These are phyloP conservation scores for Tanytarsus gracilentus DNA, from an alignment of 2,888 invertebrate species.

Conservation along the genomic window DNA sequence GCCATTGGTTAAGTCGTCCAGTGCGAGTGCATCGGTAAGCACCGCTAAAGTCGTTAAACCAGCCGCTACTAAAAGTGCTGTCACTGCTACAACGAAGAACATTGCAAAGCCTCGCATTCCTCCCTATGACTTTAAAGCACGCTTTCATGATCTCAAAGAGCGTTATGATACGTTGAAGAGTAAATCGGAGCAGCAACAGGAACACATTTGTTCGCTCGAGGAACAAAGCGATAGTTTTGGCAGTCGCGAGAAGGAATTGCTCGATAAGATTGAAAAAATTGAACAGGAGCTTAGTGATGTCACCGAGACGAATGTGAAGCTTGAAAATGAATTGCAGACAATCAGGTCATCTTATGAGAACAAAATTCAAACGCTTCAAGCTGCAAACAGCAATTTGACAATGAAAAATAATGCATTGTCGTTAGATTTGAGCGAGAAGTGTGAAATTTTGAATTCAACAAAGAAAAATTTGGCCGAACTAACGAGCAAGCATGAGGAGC, in stretches of 20 bases:
- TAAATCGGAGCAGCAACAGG: constrained; percentile 47
- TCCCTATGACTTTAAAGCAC: constrained; percentile 57
- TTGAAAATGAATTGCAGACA: constrained; percentile 35
- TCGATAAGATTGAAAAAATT: constrained; percentile 31
- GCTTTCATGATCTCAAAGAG: constrained; percentile 51
- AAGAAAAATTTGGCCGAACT: constrained; percentile 29
- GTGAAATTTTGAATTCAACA: neutral
- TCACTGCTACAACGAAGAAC: constrained; percentile 45
- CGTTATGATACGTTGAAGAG: constrained; percentile 50
- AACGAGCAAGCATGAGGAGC: constrained; percentile 33
- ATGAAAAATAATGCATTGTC: constrained; percentile 23
- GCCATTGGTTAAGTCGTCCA: neutral
- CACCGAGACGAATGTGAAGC: constrained; percentile 34
- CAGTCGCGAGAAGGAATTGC: constrained; percentile 42
- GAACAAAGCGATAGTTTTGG: neutral
- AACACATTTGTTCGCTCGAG: constrained; percentile 32
- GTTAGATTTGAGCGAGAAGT: neutral
- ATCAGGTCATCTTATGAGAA: neutral
- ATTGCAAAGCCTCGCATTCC: constrained; percentile 39
- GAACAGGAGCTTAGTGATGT: constrained; percentile 36
- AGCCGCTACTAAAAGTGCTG: constrained; percentile 33
- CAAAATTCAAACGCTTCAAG: neutral
- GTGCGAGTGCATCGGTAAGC: neutral
- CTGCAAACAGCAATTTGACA: neutral
- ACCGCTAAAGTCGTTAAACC: neutral